Conservation (phyloP, 1,140 invertebrate genomes). For the Pinna nobilis region DNA sequence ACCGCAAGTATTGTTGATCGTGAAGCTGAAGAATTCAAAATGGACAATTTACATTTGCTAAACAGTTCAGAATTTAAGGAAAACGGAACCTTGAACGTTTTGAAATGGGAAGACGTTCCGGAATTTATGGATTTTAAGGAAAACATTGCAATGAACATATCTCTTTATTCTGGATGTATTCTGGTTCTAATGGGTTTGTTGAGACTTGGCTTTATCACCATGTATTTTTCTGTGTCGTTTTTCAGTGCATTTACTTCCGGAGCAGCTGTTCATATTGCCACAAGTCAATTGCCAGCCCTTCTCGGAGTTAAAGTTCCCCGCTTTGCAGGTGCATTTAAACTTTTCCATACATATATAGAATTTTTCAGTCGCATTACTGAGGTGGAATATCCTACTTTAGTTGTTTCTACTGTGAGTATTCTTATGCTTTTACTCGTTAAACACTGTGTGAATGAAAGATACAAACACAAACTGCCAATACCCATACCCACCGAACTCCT, state of each 20-base stretch:
- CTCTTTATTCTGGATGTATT: constrained; percentile 61
- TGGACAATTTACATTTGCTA: neutral
- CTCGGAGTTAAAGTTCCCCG: constrained; percentile 80
- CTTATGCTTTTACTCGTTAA: constrained; percentile 85
- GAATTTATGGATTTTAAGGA: constrained; percentile 67
- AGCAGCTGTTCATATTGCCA: constrained; percentile 90
- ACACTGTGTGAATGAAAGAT: constrained; percentile 84
- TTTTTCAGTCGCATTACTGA: constrained; percentile 64
- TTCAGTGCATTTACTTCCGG: constrained; percentile 94
- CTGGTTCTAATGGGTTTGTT: constrained; percentile 85
- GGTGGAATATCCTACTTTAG: constrained; percentile 75
- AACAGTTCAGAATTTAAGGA: neutral
- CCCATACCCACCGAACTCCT: constrained; percentile 92
- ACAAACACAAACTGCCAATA: constrained; percentile 82
- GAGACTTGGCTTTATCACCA: constrained; percentile 87
- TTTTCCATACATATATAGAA: constrained; percentile 65
- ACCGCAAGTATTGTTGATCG: constrained; percentile 50
- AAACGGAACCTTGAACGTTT: neutral
- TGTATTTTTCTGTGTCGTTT: constrained; percentile 90
- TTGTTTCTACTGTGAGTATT: constrained; percentile 83
- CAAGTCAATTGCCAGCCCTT: constrained; percentile 91
- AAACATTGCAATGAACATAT: constrained; percentile 54
- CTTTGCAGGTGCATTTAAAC: constrained; percentile 60
- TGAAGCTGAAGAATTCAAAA: constrained; percentile 20
- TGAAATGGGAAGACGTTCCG: constrained; percentile 47